Evolutionary conservation across 2,797 vertebrate species (phyloP).

Genomic region (Limosa lapponica): DNA sequence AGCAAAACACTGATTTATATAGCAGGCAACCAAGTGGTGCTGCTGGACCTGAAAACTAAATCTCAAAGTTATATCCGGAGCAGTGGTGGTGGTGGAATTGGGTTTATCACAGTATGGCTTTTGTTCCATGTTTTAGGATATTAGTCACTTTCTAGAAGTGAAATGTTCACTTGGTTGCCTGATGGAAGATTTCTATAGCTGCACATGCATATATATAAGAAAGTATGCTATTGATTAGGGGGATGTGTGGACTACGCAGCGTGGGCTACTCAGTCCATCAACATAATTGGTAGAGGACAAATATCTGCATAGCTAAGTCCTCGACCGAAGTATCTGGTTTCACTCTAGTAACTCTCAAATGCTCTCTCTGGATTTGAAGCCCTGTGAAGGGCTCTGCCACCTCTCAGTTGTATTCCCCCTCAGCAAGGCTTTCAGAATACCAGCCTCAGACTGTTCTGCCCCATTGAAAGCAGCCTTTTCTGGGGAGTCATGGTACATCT

Average conservation of each 20-base stretch:
- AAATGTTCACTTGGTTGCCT: not conserved
- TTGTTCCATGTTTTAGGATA: not conserved
- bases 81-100: constrained; percentile 86
- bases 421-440: not conserved
- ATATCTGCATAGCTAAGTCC: not conserved
- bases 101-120: constrained; percentile 83
- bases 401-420: not conserved
- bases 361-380: not conserved
- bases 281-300: not conserved
- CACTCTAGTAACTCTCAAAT: not conserved
- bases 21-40: constrained; percentile 88
- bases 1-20: constrained; percentile 83
- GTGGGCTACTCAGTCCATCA: not conserved
- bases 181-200: not conserved
- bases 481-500: not conserved
- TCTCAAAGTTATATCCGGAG: constrained; percentile 86
- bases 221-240: not conserved
- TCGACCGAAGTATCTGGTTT: not conserved
- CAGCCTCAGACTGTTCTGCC: not conserved
- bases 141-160: not conserved
- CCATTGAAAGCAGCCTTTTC: not conserved
- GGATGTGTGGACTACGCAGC: not conserved
- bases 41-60: constrained; percentile 82
- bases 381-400: not conserved
- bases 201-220: not conserved